Base-by-base conservation (phyloP, 2,797 vertebrate species). In the Phrynocephalus forsythii region DNA sequence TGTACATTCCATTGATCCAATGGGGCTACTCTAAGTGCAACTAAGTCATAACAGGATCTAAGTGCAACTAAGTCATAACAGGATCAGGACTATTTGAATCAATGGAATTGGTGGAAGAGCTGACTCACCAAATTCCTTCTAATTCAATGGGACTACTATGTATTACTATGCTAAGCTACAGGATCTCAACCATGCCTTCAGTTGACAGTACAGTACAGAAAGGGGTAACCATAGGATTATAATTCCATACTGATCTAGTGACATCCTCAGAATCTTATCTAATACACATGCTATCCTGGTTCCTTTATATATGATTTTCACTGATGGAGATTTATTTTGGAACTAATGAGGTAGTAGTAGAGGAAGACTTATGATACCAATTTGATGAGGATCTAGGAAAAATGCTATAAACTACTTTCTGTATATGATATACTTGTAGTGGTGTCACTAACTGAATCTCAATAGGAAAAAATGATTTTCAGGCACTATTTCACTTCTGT, bases 331-430 rank as follows among this genome's bases (percentile, higher is more conserved):
- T 84, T 84, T 84, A 80, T 84, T 76, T 80, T 68, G 30, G 56
- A 67, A 22, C 78, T 88, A 85, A 80, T 68, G 56, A 75, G 78
- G 33, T 52, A 67, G 30, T 80, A 60, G 78, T 24, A 80, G 60
- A 80, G 71, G 60, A 20, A 80, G 28, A 88, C 56, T 88, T 80
- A 50, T 73, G 78, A 81, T 85, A 88, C 77, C 87, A 81, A 80
- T 88, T 88, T 85, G 60, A 88, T 67, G 71, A 30, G 69, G 69
- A 85, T 88, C 69, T 85, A 81, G 87, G 75, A 84, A 79, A 85
- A 81, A 60, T 44, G 52, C 56, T 73, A 44, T 76, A 56, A 80
- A 68, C 85, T 81, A 75, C 78, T 56, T 24, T 73, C 69, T 85
- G 13, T 33, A 26, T 88, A 66, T 80, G 77, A 73, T 80, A 38